Evolutionary conservation across 2,113 vertebrate species (phyloP), one percentile per base, ranked within the genome.

Genomic region (Phrynosoma platyrhinos): DNA sequence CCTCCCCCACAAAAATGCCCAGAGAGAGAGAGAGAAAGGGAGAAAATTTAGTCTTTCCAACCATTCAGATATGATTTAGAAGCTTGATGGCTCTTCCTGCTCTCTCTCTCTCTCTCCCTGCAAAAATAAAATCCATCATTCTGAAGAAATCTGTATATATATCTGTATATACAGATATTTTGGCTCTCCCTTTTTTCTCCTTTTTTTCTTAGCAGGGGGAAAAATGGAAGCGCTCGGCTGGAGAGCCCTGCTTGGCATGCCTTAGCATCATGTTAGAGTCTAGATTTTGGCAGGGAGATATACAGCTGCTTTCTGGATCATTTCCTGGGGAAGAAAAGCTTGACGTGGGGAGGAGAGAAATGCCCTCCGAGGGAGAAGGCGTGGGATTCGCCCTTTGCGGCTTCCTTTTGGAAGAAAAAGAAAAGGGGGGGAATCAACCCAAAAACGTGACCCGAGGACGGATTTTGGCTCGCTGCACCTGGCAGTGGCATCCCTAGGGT

Each of bases 381-480:
- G 69, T 9, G 69, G 36, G 2, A 25, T 30, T 36, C 83, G 9
- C 21, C 72, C 32, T 36, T 5, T 47, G 55, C 72, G 3, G 83
- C 25, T 55, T 27, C n/a, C 71, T 40, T 42, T 40, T 27, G 25
- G 20, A 18, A 36, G 47, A 2, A 36, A 36, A 36, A 36, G 4
- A 47, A 47, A 13, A 5, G n/a, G 6, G 25, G 30, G 9, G 20
- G 20, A 62, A 27, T 5, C 40, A 12, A 9, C 1, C 42, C 9
- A 32, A 53, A 82, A 72, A 23, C 42, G 42, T 90, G 72, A 83
- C 32, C 83, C 8, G 68, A n/a, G 87, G 93, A 92, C 90, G 90
- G 62, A 32, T 64, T 71, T 64, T 76, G 20, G 66, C 30, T 75
- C 7, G 13, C 36, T 36, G 36, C 36, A 36, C 36, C 36, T 36